Evolutionary conservation across 92 coral and sea anemone species (phyloP).

Genomic region (Virgularia gustaviana): DNA sequence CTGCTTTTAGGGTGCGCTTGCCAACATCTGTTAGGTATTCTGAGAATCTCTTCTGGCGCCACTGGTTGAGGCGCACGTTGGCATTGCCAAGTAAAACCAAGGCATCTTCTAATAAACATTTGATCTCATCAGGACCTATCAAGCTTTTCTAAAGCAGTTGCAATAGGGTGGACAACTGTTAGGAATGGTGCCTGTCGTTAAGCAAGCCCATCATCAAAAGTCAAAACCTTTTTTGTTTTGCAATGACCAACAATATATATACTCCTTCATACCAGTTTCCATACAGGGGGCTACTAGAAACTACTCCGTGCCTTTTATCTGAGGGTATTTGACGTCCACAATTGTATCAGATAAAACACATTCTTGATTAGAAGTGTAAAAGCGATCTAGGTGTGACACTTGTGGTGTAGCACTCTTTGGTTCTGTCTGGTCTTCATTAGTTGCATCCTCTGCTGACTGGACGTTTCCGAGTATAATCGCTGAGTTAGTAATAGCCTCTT

Average conservation of each 20-base stretch:
- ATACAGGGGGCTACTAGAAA: constrained; percentile 44
- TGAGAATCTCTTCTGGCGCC: constrained; percentile 16
- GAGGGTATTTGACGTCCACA: constrained; percentile 37
- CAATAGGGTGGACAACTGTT: constrained; percentile 39
- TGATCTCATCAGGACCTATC: constrained; percentile 18
- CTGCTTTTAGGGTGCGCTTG: constrained; percentile 47
- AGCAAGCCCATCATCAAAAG: constrained; percentile 47
- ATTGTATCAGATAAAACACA: constrained; percentile 41
- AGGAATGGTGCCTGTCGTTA: constrained; percentile 48
- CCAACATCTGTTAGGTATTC: constrained; percentile 54
- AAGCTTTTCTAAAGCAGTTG: constrained; percentile 40
- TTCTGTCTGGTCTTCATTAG: background rate
- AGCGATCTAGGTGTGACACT: constrained; percentile 31
- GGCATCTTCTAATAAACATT: constrained; percentile 1
- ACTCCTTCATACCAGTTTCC: constrained; percentile 55
- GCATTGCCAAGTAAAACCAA: background rate
- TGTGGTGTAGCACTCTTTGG: background rate
- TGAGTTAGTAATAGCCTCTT: background rate
- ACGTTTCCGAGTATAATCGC: background rate
- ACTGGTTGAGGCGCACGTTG: background rate
- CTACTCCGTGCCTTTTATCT: constrained; percentile 42
- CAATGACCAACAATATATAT: constrained; percentile 35
- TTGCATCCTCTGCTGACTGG: background rate
- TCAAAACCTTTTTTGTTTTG: constrained; percentile 50
- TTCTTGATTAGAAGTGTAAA: constrained; percentile 30